phyloP scores from a whole-genome alignment of 2,113 vertebrate species.

The Eublepharis macularius region DNA sequence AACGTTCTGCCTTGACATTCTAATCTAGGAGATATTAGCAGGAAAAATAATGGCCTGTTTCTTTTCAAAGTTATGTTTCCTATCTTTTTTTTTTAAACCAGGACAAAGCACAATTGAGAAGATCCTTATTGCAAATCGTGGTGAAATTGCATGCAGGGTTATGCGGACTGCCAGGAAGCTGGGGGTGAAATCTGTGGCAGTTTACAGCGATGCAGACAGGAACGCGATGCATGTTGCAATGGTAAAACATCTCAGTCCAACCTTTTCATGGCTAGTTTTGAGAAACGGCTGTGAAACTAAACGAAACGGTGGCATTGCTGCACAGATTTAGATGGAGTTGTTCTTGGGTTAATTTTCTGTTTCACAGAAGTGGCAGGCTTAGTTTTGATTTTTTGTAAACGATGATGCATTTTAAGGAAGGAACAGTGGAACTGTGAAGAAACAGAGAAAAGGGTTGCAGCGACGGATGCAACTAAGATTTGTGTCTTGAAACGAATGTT shows the following conservation, averaged over 20 bases:
- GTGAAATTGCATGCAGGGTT: conserved; percentile 97
- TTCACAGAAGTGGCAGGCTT: neutral
- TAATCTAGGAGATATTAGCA: neutral
- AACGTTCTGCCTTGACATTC: neutral
- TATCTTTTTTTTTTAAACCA: conserved; percentile 52
- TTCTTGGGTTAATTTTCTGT: neutral
- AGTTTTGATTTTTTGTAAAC: neutral
- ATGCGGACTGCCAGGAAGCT: conserved; percentile 94
- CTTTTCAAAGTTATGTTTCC: neutral
- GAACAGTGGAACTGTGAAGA: neutral
- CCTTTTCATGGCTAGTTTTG: neutral
- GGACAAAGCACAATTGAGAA: conserved; percentile 85
- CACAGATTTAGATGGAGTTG: neutral
- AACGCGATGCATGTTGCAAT: conserved; percentile 94
- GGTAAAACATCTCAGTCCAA: conserved; percentile 73
- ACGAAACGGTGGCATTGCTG: neutral
- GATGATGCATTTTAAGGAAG: neutral
- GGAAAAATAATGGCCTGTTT: neutral
- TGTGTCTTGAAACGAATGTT: neutral
- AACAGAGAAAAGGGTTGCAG: neutral
- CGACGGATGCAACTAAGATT: neutral
- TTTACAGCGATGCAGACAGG: conserved; percentile 94
- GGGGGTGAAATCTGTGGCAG: conserved; percentile 93
- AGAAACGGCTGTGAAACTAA: neutral
- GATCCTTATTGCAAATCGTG: conserved; percentile 93